Evolutionary conservation across 2,113 vertebrate genomes (phyloP).

Genomic region (Thamnaconus septentrionalis): DNA sequence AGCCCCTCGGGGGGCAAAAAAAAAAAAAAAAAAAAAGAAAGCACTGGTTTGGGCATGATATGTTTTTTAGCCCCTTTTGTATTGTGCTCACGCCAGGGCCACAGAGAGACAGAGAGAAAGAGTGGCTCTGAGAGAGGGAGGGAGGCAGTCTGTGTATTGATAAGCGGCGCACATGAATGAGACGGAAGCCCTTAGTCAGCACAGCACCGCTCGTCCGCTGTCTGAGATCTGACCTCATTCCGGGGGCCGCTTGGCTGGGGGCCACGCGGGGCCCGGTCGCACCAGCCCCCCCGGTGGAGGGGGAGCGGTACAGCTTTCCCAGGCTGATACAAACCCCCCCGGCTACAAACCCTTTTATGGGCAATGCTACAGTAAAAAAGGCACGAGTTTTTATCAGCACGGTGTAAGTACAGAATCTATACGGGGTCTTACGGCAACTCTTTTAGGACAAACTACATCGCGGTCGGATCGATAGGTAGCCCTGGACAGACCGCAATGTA

Average conservation of each 20-base stretch:
- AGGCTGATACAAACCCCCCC: slow-evolving; percentile 11
- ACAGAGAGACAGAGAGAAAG: slow-evolving; percentile 2
- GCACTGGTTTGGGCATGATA: slow-evolving; percentile 33
- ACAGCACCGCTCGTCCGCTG: slow-evolving; percentile 51
- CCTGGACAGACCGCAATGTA: too few species aligned
- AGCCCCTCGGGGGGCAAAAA: slow-evolving; percentile 4
- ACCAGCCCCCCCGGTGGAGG: slow-evolving; percentile 32
- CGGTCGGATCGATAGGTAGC: too few species aligned
- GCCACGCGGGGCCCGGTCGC: slow-evolving; percentile 23
- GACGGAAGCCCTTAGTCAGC: slow-evolving; percentile 69
- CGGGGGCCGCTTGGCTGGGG: slow-evolving; percentile 41
- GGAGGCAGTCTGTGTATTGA: slow-evolving; percentile 60
- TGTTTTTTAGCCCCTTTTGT: slow-evolving; percentile 24
- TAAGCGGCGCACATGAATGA: slow-evolving; percentile 54
- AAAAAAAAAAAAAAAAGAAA: neutral
- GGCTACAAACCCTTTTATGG: too few species aligned
- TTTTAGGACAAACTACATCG: too few species aligned
- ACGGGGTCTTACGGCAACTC: too few species aligned
- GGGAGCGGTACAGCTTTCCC: slow-evolving; percentile 11
- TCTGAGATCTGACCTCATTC: slow-evolving; percentile 70
- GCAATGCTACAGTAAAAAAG: too few species aligned
- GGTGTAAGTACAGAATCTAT: too few species aligned
- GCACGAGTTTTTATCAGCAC: too few species aligned
- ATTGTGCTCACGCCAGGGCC: neutral
- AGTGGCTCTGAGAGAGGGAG: slow-evolving; percentile 2